phyloP scores from a whole-genome alignment of 2,113 vertebrate genomes.

The Labeo rohita region DNA sequence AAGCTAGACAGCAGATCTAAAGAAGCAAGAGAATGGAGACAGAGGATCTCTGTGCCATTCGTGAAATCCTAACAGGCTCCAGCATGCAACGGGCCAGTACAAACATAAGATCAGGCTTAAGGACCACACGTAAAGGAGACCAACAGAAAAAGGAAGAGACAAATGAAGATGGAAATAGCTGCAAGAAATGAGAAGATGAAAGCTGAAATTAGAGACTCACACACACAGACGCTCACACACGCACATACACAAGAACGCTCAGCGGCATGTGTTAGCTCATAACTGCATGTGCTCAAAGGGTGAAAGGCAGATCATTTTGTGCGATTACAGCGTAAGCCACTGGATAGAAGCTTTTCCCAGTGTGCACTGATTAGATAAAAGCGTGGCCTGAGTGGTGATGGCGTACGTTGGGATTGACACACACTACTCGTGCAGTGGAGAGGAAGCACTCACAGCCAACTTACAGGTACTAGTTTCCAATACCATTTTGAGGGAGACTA shows the following conservation, averaged over 20 bases:
- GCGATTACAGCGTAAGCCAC: slow-evolving; percentile 24
- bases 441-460: slow-evolving; percentile 78
- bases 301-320: slow-evolving; percentile 38
- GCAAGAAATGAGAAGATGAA: slow-evolving; percentile 27
- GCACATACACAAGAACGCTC: background rate
- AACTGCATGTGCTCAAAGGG: slow-evolving; percentile 30
- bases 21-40: background rate
- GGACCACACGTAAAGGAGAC: slow-evolving; percentile 61
- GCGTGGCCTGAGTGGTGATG: slow-evolving; percentile 66
- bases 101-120: slow-evolving; percentile 83
- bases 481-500: slow-evolving; percentile 99
- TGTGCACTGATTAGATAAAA: slow-evolving; percentile 63
- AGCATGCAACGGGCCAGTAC: slow-evolving; percentile 82
- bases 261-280: slow-evolving; percentile 25
- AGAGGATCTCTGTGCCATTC: slow-evolving; percentile 14
- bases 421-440: slow-evolving; percentile 73
- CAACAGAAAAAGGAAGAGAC: slow-evolving; percentile 44
- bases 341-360: slow-evolving; percentile 48
- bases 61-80: slow-evolving; percentile 77
- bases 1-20: slow-evolving; percentile 25
- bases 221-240: background rate
- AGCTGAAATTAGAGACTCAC: slow-evolving; percentile 22
- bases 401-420: slow-evolving; percentile 70
- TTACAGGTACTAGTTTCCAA: slow-evolving; percentile 99
- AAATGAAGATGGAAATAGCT: slow-evolving; percentile 54